Percentiles rank a stretch among this genome's conserved stretches.
Conservation (phyloP, 2,113 vertebrate genomes). For the Todiramphus saurophagus region DNA sequence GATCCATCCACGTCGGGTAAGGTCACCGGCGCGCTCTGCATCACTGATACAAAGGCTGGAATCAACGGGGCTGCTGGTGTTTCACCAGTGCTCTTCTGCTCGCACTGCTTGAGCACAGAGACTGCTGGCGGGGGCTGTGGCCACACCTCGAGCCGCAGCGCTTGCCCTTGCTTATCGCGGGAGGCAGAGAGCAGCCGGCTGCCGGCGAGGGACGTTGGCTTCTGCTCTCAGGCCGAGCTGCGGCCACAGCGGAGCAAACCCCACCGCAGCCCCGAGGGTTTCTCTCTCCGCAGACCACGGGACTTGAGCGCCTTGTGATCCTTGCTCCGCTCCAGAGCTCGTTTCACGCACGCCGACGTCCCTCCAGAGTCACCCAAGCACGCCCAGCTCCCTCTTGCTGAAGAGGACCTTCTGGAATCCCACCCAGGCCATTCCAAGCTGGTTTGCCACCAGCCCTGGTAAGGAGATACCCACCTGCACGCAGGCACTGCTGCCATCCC, state of each 20-base stretch:
- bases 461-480: not conserved
- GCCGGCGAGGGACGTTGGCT: not conserved
- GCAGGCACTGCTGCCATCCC: not conserved
- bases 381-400: not conserved
- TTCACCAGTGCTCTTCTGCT: not conserved
- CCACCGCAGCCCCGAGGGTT: not conserved
- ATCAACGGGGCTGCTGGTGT: not conserved
- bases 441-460: rapidly evolving
- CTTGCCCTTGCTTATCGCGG: not conserved
- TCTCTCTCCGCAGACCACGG: not conserved
- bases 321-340: not conserved
- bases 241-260: not conserved
- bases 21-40: not conserved
- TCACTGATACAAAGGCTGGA: not conserved
- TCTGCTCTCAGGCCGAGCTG: not conserved
- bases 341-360: rapidly evolving
- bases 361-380: not conserved
- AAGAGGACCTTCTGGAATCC: rapidly evolving
- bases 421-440: not conserved
- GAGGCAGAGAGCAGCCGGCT: not conserved
- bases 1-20: not conserved
- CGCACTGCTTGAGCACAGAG: not conserved
- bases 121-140: not conserved
- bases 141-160: not conserved
- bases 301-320: rapidly evolving